These are phyloP conservation scores for Pteropus alecto DNA, from an alignment of 2,113 vertebrate genomes.

Conservation along the genomic window DNA sequence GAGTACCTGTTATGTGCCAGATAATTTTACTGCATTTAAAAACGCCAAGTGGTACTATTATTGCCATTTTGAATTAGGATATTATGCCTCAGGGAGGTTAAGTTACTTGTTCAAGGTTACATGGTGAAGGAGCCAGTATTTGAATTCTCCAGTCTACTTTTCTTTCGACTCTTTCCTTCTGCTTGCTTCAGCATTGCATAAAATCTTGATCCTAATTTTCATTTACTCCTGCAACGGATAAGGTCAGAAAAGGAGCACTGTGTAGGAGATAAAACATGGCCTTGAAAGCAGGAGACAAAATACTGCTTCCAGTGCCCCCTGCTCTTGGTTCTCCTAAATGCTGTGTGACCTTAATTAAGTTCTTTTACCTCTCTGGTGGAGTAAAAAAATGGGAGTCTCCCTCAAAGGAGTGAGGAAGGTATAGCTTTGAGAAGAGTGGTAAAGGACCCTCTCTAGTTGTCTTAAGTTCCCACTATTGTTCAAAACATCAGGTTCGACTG, in stretches of 20 bases:
- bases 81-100: neutral
- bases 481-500: neutral
- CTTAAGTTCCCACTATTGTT: neutral
- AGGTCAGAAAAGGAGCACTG: neutral
- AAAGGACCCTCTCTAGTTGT: neutral
- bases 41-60: neutral
- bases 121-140: neutral
- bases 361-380: neutral
- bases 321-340: neutral
- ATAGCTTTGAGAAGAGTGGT: neutral
- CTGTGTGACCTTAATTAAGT: neutral
- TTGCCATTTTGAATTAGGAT: neutral
- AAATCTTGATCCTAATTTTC: neutral
- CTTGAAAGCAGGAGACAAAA: neutral
- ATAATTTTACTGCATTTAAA: neutral
- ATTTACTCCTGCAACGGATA: neutral
- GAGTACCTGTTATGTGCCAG: neutral
- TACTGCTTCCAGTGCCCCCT: neutral
- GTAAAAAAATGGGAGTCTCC: neutral
- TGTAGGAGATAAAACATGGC: neutral
- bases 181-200: neutral
- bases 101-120: neutral
- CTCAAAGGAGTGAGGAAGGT: neutral
- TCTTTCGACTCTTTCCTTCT: neutral
- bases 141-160: neutral